Percentiles rank a stretch among this genome's conserved stretches.
phyloP scores from a whole-genome alignment of 1,140 invertebrate species.

The Ditylenchus dipsaci region DNA sequence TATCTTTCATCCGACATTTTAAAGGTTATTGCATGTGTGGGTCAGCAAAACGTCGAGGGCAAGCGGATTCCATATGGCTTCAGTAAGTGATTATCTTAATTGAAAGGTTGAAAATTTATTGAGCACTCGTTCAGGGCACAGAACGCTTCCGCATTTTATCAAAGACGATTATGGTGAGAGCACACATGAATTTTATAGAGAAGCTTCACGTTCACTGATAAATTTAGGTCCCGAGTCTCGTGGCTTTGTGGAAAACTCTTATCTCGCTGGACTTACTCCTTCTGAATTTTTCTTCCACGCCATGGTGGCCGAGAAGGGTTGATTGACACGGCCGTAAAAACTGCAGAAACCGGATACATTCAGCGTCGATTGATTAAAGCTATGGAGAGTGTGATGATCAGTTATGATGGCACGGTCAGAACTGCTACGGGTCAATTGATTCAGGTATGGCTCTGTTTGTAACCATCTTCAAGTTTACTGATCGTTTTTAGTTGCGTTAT shows the following conservation, averaged over 20 bases:
- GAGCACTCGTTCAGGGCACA: conserved; percentile 68
- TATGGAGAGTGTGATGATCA: conserved; percentile 99
- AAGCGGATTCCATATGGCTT: conserved; percentile 99
- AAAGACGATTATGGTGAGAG: conserved; percentile 91
- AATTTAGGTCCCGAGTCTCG: no score
- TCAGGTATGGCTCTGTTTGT: conserved; percentile 67
- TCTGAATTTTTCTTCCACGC: conserved; percentile 99
- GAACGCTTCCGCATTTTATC: conserved; percentile 98
- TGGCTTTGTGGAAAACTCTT: conserved; percentile 86
- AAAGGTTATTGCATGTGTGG: conserved; percentile 97
- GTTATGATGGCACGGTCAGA: conserved; percentile 90
- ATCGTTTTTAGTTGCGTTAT: not conserved
- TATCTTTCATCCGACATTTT: no score
- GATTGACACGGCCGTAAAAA: conserved; percentile 94
- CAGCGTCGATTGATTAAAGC: conserved; percentile 99
- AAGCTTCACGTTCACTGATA: no score
- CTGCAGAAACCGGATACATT: conserved; percentile 93
- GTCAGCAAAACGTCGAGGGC: conserved; percentile 99
- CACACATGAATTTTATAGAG: conserved; percentile 92
- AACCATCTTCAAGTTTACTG: not conserved
- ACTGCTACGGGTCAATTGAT: conserved; percentile 93
- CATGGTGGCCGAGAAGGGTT: conserved; percentile 97
- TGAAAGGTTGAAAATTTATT: no score
- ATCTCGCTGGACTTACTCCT: conserved; percentile 93
- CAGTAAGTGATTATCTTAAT: conserved; percentile 60